Evolutionary conservation across 2,113 vertebrate species (phyloP), one percentile per base, ranked within the genome.

Genomic region (Calidris pygmaea): DNA sequence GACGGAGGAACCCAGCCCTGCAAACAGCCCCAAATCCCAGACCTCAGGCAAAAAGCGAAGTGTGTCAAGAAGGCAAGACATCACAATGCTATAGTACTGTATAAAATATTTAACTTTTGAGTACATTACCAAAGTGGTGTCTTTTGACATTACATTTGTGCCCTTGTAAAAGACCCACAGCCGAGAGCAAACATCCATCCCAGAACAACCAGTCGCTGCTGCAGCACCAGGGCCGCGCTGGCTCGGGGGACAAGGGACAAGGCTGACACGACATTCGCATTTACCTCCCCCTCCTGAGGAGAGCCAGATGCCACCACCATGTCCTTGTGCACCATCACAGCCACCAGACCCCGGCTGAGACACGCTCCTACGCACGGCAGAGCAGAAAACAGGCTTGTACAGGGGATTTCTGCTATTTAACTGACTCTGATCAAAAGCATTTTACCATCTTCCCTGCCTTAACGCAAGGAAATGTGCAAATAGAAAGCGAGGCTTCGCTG

Each of bases 51-150:
- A 74, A 92, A 92, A 77, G 18, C 41, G 34, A 9, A 89, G n/a
- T 21, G 58, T 32, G 43, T 85, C 71, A 79, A 65, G 70, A 27
- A 41, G 16, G 66, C 68, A 75, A 63, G 50, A 59, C 66, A 85
- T 65, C n/a, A 30, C 84, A 41, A 58, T 71, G 41, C 72, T 87
- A 3, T 7, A 74, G 90, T 12, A 45, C 58, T 41, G 16, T 37
- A 94, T 96, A 55, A 97, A 97, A 96, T 95, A 97, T 97, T 97
- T 94, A 96, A 53, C 89, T 91, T 82, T 29, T 39, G 72, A 97
- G 89, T 63, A 93, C 85, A 85, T 93, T 93, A 89, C 67, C 67
- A 59, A 92, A 89, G 91, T 27, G 89, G 73, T 94, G 96, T 89
- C 89, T 96, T 90, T 91, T 52, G 92, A 85, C 73, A 63, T 93